Percentiles rank a stretch among this genome's conserved stretches.
phyloP scores from a whole-genome alignment of 2,888 invertebrate species.

The Plebejus melissa region DNA sequence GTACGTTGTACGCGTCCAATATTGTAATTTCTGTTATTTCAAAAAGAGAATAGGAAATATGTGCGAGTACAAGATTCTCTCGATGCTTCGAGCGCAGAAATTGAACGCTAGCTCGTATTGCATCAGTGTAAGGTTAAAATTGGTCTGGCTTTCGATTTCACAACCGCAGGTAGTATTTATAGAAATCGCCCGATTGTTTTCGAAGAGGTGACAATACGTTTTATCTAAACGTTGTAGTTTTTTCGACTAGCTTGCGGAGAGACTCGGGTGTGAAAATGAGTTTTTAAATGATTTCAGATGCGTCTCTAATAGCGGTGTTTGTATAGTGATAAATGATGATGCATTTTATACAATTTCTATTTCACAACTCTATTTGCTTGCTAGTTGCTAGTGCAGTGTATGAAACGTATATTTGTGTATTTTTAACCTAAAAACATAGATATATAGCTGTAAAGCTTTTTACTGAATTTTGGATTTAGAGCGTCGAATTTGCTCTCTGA shows the following conservation, averaged over 20 bases:
- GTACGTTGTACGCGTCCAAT: slow-evolving; percentile 43
- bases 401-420: not conserved
- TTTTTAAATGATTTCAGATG: slow-evolving; percentile 66
- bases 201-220: slow-evolving; percentile 73
- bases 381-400: not conserved
- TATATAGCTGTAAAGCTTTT: not conserved
- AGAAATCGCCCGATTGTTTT: slow-evolving; percentile 67
- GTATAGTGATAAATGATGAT: slow-evolving; percentile 17
- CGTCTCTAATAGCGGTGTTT: slow-evolving; percentile 35
- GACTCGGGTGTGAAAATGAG: slow-evolving; percentile 55
- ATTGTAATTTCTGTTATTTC: slow-evolving; percentile 50
- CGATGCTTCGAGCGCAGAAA: not conserved
- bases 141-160: not conserved
- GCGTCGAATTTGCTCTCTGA: not conserved
- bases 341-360: slow-evolving; percentile 14
- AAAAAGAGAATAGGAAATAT: slow-evolving; percentile 46
- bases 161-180: slow-evolving; percentile 38
- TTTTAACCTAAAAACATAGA: slow-evolving; percentile 2
- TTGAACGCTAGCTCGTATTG: slow-evolving; percentile 31
- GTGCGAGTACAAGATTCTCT: slow-evolving; percentile 26
- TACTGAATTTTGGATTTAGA: not conserved
- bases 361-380: not conserved
- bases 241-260: slow-evolving; percentile 73
- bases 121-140: slow-evolving; percentile 4
- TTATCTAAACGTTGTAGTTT: slow-evolving; percentile 57